These are phyloP conservation scores for Trogon surrucura DNA, from an alignment of 2,113 vertebrate genomes.

Conservation along the genomic window DNA sequence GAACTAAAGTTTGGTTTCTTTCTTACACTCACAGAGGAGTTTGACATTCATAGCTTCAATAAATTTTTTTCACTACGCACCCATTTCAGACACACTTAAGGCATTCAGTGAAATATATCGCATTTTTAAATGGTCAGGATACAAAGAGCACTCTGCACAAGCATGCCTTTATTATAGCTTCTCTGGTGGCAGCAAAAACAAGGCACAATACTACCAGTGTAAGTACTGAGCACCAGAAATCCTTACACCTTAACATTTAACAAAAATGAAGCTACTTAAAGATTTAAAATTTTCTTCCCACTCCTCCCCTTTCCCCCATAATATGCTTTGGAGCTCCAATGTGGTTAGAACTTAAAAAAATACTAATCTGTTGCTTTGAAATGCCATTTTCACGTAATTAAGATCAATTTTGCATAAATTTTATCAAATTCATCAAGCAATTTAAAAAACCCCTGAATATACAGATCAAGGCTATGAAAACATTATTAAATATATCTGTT, in stretches of 20 bases:
- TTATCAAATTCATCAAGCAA: neutral
- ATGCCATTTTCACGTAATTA: neutral
- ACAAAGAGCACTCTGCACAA: neutral
- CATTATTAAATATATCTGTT: neutral
- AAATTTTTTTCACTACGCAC: neutral
- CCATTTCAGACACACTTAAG: neutral
- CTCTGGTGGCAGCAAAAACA: neutral
- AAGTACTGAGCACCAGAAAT: neutral
- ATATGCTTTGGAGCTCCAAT: slow-evolving; percentile 76
- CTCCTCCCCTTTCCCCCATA: slow-evolving; percentile 70
- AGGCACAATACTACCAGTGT: neutral
- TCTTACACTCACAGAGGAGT: neutral
- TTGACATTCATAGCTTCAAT: neutral
- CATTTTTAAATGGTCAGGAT: neutral
- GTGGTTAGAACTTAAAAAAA: slow-evolving; percentile 55
- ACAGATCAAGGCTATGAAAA: neutral
- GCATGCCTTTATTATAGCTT: neutral
- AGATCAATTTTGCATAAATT: neutral
- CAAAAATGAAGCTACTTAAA: neutral
- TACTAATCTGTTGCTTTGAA: slow-evolving; percentile 40
- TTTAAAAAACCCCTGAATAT: neutral
- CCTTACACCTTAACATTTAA: neutral
- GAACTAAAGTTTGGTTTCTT: neutral
- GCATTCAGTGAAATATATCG: neutral
- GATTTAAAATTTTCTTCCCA: slow-evolving; percentile 23